Evolutionary conservation across 2,888 invertebrate genomes (phyloP), one percentile per base, ranked within the genome.

Genomic region (Cerceris ruficornis): DNA sequence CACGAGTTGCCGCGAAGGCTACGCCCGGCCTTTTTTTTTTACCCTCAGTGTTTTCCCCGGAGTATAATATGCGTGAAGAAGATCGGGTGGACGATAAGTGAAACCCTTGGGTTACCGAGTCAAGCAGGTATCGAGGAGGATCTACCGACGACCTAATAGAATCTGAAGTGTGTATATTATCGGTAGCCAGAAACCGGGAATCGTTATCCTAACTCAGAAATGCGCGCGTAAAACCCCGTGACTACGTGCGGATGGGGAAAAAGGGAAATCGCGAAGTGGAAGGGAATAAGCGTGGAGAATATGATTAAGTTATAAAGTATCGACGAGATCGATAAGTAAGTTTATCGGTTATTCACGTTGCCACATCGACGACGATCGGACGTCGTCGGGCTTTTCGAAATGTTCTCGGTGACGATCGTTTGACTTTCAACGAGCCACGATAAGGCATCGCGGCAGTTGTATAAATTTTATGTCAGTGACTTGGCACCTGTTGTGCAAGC

Each of bases 31-130:
- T 82, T 62, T 82, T 82, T 80, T 86, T 84, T 82, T 84, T 78
- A 85, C 80, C 81, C 83, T 77, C 80, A 77, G 84, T 89, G 87
- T 90, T 90, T 89, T 88, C 87, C 88, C 80, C 82, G 78, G 85
- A 84, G 85, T 86, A 86, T 88, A 90, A 91, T 89, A 88, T 88
- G 90, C 91, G 89, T 89, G 88, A 89, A 88, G 82, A 84, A 91
- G 92, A 92, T 91, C 88, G 90, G 88, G 80, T 84, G 77, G 62
- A 57, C 89, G 92, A 92, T 92, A 92, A 90, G 85, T 82, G 84
- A 85, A 85, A 89, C 87, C 87, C 86, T 86, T 81, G 83, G 84
- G 83, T 83, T 85, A 83, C 79, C 68, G 80, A 84, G 84, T 79
- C 84, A 83, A 86, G 81, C 84, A 87, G 86, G 87, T 86, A 87